Conservation (phyloP, 1,140 invertebrate species). For the Heliconius nattereri region DNA sequence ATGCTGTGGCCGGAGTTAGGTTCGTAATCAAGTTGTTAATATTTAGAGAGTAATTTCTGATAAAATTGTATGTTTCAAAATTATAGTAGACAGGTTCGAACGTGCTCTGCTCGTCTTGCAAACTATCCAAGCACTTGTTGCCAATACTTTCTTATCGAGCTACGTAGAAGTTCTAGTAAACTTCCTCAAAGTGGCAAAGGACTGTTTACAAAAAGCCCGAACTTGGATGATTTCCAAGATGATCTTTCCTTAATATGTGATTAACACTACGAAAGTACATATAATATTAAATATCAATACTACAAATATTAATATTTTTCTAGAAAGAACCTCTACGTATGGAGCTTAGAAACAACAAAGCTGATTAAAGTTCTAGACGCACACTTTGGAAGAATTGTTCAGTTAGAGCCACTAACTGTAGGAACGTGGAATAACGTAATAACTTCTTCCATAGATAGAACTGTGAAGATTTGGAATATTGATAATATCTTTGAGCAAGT, state of each 20-base stretch:
- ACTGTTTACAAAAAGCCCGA: no score
- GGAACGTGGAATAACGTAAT: slow-evolving; percentile 97
- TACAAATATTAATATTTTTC: slow-evolving; percentile 36
- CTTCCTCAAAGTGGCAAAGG: no score
- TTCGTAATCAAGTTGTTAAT: slow-evolving; percentile 49
- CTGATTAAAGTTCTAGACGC: slow-evolving; percentile 96
- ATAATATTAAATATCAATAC: neutral
- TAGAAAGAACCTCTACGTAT: slow-evolving; percentile 97
- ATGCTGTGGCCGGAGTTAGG: slow-evolving; percentile 96
- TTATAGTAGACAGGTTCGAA: no score
- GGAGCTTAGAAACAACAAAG: slow-evolving; percentile 89
- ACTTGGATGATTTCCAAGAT: no score
- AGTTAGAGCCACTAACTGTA: slow-evolving; percentile 91
- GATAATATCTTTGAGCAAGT: slow-evolving; percentile 99
- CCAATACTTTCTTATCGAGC: no score
- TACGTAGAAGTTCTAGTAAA: no score
- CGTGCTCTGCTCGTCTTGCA: no score
- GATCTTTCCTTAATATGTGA: no score
- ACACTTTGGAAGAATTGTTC: slow-evolving; percentile 98
- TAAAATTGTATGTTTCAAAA: no score
- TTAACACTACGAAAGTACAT: neutral
- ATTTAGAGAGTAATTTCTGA: no score
- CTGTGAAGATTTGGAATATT: slow-evolving; percentile 99
- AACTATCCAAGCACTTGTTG: no score
- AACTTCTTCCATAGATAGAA: slow-evolving; percentile 98